A percentile compares a stretch with the other conserved stretches of the same genome.
Conservation (phyloP, 37 sponge, comb jelly and placozoan genomes). For the Cladorhizidae sp. region DNA sequence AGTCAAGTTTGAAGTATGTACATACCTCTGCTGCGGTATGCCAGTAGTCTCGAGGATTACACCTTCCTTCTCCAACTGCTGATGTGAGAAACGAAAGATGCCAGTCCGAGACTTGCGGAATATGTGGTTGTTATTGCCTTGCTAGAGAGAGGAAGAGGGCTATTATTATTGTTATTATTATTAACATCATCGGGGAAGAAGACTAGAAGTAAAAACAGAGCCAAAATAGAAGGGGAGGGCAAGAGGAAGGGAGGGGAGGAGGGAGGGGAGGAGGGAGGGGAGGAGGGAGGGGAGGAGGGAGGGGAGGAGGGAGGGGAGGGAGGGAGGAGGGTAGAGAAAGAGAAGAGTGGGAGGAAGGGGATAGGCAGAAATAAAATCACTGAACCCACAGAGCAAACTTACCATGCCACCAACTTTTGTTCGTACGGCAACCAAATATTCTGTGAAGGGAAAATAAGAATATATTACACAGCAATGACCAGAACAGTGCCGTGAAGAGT, state of each 20-base stretch:
- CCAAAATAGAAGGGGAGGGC: too few relatives aligned
- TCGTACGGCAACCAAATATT: constrained; percentile 78
- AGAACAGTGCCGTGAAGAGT: too few relatives aligned
- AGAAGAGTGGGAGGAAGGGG: not conserved
- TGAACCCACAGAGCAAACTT: too few relatives aligned
- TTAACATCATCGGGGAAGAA: too few relatives aligned
- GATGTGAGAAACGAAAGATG: constrained; percentile 57
- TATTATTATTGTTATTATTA: too few relatives aligned
- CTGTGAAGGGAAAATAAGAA: constrained; percentile 48
- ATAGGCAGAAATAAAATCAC: not conserved
- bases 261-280: not conserved
- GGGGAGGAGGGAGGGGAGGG: not conserved
- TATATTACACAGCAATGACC: too few relatives aligned
- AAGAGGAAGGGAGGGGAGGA: not conserved
- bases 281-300: not conserved
- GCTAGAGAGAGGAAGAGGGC: not conserved
- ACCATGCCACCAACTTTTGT: constrained; percentile 81
- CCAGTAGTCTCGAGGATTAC: constrained; percentile 80
- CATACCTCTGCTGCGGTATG: constrained; percentile 71
- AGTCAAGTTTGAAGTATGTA: not conserved
- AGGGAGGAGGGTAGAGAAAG: not conserved
- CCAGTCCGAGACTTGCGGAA: constrained; percentile 50
- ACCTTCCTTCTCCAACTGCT: constrained; percentile 85
- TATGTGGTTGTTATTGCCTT: constrained; percentile 27
- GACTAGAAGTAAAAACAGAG: too few relatives aligned